phyloP scores from a whole-genome alignment of 2,797 vertebrate species.

The Apogon talboti region DNA sequence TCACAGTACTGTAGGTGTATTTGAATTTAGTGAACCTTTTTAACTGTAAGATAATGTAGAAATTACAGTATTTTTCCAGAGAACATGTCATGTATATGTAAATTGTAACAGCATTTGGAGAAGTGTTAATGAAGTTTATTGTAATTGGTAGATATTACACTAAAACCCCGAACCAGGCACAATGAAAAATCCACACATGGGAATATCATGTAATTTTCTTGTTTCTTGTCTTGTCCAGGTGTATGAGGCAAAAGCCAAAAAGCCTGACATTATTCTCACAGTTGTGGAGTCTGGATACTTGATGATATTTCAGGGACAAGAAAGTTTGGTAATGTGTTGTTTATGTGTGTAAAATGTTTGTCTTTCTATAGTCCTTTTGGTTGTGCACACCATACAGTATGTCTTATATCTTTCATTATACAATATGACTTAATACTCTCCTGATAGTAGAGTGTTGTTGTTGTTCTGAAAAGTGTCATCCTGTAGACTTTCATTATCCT shows the following conservation, averaged over 20 bases:
- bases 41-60: neutral
- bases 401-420: no score
- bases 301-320: constrained; percentile 87
- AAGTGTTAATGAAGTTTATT: neutral
- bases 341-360: neutral
- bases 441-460: no score
- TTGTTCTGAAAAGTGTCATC: neutral
- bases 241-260: constrained; percentile 84
- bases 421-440: neutral
- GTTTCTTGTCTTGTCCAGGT: constrained; percentile 77
- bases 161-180: no score
- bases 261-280: constrained; percentile 84
- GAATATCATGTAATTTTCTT: neutral
- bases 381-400: neutral
- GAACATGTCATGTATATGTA: neutral
- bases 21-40: neutral
- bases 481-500: no score
- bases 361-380: neutral
- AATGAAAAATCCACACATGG: no score
- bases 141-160: no score
- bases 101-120: neutral
- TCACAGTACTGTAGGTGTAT: neutral
- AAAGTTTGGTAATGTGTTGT: constrained; percentile 88
- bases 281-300: constrained; percentile 91
- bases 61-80: neutral